Evolutionary conservation across 64 coral and sea anemone species (phyloP).

Genomic region (Orbicella faveolata): DNA sequence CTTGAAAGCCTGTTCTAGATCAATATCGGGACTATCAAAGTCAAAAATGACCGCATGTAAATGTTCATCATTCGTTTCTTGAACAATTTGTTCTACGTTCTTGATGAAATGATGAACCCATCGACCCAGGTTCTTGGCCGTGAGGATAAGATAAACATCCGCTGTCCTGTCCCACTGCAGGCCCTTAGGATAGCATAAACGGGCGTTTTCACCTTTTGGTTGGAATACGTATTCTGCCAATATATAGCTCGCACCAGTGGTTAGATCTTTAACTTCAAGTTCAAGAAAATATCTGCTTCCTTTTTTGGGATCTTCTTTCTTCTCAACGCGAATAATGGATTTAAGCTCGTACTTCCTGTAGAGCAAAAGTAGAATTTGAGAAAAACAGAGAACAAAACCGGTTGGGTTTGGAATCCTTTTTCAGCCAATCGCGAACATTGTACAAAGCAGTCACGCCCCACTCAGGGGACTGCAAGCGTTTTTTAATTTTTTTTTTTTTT

Average conservation of each 20-base stretch:
- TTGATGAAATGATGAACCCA: slow-evolving; percentile 93
- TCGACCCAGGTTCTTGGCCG: slow-evolving; percentile 70
- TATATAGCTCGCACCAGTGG: neutral
- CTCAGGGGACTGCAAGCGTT: too few relatives aligned
- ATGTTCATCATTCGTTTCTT: slow-evolving; percentile 70
- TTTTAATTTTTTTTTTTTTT: too few relatives aligned
- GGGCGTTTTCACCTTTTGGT: neutral
- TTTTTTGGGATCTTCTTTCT: slow-evolving; percentile 5
- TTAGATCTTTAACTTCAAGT: slow-evolving; percentile 29
- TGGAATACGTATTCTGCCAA: slow-evolving; percentile 41
- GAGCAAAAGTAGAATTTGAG: neutral
- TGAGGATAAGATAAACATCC: slow-evolving; percentile 82
- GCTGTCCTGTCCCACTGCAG: slow-evolving; percentile 75
- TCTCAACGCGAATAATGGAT: slow-evolving; percentile 21
- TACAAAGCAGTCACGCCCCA: too few relatives aligned
- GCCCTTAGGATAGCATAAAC: slow-evolving; percentile 55
- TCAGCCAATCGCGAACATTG: too few relatives aligned
- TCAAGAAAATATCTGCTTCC: slow-evolving; percentile 45
- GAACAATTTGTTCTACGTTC: slow-evolving; percentile 52
- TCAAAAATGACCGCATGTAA: slow-evolving; percentile 76
- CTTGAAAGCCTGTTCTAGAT: slow-evolving; percentile 30
- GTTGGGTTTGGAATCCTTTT: neutral
- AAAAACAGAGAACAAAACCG: neutral
- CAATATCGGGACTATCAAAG: slow-evolving; percentile 67
- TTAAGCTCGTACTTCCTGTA: slow-evolving; percentile 43